Conservation (phyloP, 1,140 invertebrate species). For the Hyposmocoma kahamanoa region DNA sequence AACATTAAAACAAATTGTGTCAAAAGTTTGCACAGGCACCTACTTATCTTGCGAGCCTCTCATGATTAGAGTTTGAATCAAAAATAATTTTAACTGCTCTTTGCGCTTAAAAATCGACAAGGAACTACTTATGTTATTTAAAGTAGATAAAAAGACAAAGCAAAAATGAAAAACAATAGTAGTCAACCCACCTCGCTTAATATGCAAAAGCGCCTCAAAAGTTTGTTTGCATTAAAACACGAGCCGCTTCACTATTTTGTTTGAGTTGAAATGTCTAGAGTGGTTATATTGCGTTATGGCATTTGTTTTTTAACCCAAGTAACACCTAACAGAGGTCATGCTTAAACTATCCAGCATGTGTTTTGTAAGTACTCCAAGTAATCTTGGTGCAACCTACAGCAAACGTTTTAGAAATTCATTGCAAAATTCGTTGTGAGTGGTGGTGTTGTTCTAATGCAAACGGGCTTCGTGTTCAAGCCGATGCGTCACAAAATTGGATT, state of each 20-base stretch:
- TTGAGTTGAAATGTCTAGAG: slow-evolving; percentile 67
- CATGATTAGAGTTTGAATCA: slow-evolving; percentile 47
- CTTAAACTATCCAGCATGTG: slow-evolving; percentile 50
- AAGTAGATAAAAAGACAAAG: too few species aligned
- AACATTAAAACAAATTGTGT: not conserved
- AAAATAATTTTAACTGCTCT: slow-evolving; percentile 15
- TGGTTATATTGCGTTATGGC: slow-evolving; percentile 73
- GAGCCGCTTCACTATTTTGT: slow-evolving; percentile 72
- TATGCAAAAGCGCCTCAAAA: slow-evolving; percentile 73
- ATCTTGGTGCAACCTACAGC: slow-evolving; percentile 36
- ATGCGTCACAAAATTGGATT: slow-evolving; percentile 61
- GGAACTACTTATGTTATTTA: too few species aligned
- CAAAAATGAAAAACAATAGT: slow-evolving; percentile 71
- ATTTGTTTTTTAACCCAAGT: slow-evolving; percentile 59
- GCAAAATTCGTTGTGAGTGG: slow-evolving; percentile 33
- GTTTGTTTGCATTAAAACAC: slow-evolving; percentile 74
- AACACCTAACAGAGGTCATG: slow-evolving; percentile 40
- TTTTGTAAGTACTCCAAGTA: slow-evolving; percentile 23
- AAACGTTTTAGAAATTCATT: slow-evolving; percentile 6
- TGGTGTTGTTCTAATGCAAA: slow-evolving; percentile 72
- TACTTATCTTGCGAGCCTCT: slow-evolving; percentile 20
- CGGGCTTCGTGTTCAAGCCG: slow-evolving; percentile 57
- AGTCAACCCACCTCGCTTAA: slow-evolving; percentile 73
- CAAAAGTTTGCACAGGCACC: not conserved
- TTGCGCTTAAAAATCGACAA: too few species aligned